Evolutionary conservation across 2,113 vertebrate genomes (phyloP), one percentile per base, ranked within the genome.

Genomic region (Cryptotis parvus): DNA sequence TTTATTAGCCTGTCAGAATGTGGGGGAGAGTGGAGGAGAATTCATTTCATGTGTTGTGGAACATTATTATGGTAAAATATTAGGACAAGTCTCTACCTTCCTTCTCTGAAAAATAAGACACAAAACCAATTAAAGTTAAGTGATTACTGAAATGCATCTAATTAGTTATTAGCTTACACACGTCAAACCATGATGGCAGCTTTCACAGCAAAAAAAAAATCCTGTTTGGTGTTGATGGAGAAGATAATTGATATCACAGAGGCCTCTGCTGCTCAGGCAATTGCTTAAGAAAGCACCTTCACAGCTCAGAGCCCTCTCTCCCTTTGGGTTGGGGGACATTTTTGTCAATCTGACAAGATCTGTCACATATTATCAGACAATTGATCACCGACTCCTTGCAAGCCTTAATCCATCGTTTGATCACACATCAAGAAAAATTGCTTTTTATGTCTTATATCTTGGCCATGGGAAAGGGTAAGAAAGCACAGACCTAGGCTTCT

Each of bases 1-100:
- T 98, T 97, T 98, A 97, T 97, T 74, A 27, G 93, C 94, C 96
- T 97, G 94, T 97, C 96, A 97, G 86, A 90, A 96, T 9, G 68
- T 96, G 94, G 95, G 96, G 96, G 95, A 95, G 95, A 89, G 66
- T 0, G 0, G 72, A 84, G 84, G 76, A 90, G 87, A 96, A 97
- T 96, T 97, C 0, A 73, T 96, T 97, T 96, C 90, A 65, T 92
- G 93, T 97, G 93, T 90, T 93, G 77, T 39, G 88, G 4, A 68
- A 91, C 18, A 90, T 94, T 96, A 55, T 96, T 97, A 96, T 94
- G 89, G 87, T 96, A 97, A 98, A 97, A 97, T 95, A 97, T 96
- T 96, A 88, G 87, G 94, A 96, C 95, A 97, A 94, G 95, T 96
- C 96, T 94, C 84, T 91, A 92, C 96, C 86, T 90, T 93, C 87